Evolutionary conservation across 1,140 invertebrate species (phyloP).

Genomic region (Dendroctonus valens): DNA sequence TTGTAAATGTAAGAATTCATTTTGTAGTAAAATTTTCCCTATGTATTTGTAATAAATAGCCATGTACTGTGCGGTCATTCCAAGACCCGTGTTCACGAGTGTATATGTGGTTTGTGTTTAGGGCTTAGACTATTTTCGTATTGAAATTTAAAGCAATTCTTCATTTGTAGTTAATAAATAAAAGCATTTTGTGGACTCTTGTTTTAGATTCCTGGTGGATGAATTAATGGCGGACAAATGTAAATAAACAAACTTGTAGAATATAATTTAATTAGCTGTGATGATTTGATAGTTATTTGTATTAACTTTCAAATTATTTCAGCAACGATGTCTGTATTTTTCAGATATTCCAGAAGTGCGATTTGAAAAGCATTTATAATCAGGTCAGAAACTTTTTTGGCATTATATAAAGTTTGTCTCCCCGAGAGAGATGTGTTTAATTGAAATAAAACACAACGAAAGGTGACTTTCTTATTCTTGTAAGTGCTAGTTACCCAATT

Average conservation of each 20-base stretch:
- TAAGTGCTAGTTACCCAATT: too few relatives aligned
- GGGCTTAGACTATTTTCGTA: slow-evolving; percentile 45
- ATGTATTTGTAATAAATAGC: slow-evolving; percentile 11
- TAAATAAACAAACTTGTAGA: slow-evolving; percentile 18
- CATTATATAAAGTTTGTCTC: too few relatives aligned
- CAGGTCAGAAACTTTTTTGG: too few relatives aligned
- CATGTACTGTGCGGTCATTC: slow-evolving; percentile 24
- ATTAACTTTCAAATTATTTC: too few relatives aligned
- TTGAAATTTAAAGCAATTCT: slow-evolving; percentile 32
- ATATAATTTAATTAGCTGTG: slow-evolving; percentile 8
- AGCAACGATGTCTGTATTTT: too few relatives aligned
- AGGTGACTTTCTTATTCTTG: too few relatives aligned
- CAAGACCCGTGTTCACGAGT: slow-evolving; percentile 33
- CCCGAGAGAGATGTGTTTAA: too few relatives aligned
- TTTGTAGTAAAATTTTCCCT: slow-evolving; percentile 20
- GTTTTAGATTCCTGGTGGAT: slow-evolving; percentile 2
- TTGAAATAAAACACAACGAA: too few relatives aligned
- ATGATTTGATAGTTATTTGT: too few relatives aligned
- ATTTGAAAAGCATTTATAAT: too few relatives aligned
- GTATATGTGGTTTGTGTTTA: slow-evolving; percentile 43
- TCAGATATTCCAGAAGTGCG: too few relatives aligned
- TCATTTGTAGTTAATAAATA: slow-evolving; percentile 1
- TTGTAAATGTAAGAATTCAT: slow-evolving; percentile 12
- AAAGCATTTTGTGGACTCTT: background rate
- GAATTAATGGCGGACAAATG: slow-evolving; percentile 23